Base-by-base conservation (phyloP, 2,113 vertebrate genomes). In the Ginglymostoma cirratum region DNA sequence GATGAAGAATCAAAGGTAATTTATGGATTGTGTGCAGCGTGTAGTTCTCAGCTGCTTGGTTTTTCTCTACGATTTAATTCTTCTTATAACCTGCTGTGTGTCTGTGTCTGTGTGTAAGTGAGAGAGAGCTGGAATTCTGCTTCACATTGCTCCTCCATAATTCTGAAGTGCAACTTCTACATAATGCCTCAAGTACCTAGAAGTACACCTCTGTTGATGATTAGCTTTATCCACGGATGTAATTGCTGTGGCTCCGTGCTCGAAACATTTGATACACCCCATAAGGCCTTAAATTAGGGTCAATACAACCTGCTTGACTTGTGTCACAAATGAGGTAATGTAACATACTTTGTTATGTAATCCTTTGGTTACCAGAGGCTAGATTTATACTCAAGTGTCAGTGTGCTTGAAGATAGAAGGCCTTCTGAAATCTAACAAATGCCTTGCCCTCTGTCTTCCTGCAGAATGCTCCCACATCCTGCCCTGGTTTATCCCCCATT, bases 1-100 rank as follows among this genome's bases (percentile, higher is more conserved):
- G 98, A 98, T 2, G 98, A 98, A 96, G 98, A 98, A 96, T 96
- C 97, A 94, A 98, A 98, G 97, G 98, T 98, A 96, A 55, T 52
- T 85, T n/a, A 95, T 70, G 89, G 55, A 7, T 93, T 17, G 34
- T 38, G 34, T 34, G 34, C 65, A 92, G 34, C n/a, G 12, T 34
- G 19, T n/a, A 15, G 12, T 38, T 10, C 2, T 80, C 7, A 83
- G 30, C 14, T 89, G 24, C 65, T 92, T 92, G 80, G 30, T 19
- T 92, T 65, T 65, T 65, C 19, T 5, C 55, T 61, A 17, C 34
- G n/a, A 19, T 3, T 83, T 19, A 5, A 42, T 6, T 61, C 30
- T 65, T 34, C 27, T 65, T 90, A 34, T 15, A 90, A 90, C 61
- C 27, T 65, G 30, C 52, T 12, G 5, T 89, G 21, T 30, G 42